Conservation (phyloP, 2,113 vertebrate species). For the Larimichthys crocea region DNA sequence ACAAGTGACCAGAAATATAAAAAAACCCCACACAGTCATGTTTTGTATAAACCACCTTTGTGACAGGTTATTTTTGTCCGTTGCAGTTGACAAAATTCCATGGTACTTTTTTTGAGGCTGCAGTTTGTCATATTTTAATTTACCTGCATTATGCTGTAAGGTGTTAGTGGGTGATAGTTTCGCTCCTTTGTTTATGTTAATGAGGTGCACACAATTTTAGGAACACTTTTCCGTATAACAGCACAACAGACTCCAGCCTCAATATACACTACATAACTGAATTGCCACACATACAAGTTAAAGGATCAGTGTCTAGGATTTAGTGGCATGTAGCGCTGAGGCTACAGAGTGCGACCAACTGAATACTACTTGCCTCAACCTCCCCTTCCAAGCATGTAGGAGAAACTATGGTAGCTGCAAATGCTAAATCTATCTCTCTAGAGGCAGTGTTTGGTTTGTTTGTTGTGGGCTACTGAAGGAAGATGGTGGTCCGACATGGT, state of each 20-base stretch:
- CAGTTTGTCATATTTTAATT: not conserved
- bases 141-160: not conserved
- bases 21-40: not conserved
- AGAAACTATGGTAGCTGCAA: too few relatives aligned
- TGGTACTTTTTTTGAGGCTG: not conserved
- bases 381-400: too few relatives aligned
- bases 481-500: too few relatives aligned
- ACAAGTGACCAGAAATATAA: not conserved
- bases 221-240: not conserved
- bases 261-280: not conserved
- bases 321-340: too few relatives aligned
- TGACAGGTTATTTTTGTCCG: not conserved
- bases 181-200: not conserved
- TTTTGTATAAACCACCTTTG: not conserved
- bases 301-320: too few relatives aligned
- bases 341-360: not conserved
- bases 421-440: too few relatives aligned
- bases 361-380: too few relatives aligned
- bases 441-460: too few relatives aligned
- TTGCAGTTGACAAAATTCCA: not conserved
- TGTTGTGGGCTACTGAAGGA: too few relatives aligned
- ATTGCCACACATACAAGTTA: not conserved
- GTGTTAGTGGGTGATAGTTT: not conserved
- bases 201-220: not conserved
- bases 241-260: not conserved